Conservation (phyloP, 2,888 invertebrate genomes). For the Synergus umbraculus region DNA sequence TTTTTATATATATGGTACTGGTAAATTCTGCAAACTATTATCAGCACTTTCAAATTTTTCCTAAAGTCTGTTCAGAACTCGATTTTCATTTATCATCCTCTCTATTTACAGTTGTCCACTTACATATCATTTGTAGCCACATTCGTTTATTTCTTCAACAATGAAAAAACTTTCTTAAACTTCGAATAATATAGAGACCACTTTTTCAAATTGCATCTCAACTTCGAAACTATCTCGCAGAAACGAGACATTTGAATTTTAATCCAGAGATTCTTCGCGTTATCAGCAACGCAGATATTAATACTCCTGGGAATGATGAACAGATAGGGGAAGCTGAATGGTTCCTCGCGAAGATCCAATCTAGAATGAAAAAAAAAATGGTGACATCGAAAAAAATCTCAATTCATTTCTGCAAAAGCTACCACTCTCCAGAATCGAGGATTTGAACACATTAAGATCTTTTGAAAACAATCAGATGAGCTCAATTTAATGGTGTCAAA, state of each 20-base stretch:
- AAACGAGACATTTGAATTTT: constrained; percentile 27
- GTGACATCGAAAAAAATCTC: constrained; percentile 3
- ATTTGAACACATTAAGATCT: constrained; percentile 6
- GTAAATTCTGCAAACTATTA: not conserved
- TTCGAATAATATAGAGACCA: not conserved
- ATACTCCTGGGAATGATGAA: constrained; percentile 37
- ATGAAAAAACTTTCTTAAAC: not conserved
- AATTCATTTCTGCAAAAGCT: constrained; percentile 3
- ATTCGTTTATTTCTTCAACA: not conserved
- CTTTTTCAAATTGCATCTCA: constrained; percentile 8
- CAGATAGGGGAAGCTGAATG: constrained; percentile 16
- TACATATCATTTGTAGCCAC: no score
- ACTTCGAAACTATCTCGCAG: not conserved
- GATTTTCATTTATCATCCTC: not conserved
- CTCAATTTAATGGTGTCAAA: constrained; percentile 30
- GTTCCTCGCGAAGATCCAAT: constrained; percentile 51
- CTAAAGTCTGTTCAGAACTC: not conserved
- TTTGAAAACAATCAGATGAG: constrained; percentile 25
- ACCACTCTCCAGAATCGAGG: constrained; percentile 9
- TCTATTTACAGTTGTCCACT: not conserved
- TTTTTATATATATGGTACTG: not conserved
- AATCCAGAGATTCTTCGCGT: not conserved
- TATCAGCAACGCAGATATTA: constrained; percentile 46
- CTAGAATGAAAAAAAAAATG: constrained; percentile 47
- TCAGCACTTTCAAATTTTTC: not conserved